A percentile compares a stretch with the other conserved stretches of the same genome.
These are phyloP conservation scores for Drosophila repleta DNA, from an alignment of 1,140 invertebrate genomes.

Conservation along the genomic window DNA sequence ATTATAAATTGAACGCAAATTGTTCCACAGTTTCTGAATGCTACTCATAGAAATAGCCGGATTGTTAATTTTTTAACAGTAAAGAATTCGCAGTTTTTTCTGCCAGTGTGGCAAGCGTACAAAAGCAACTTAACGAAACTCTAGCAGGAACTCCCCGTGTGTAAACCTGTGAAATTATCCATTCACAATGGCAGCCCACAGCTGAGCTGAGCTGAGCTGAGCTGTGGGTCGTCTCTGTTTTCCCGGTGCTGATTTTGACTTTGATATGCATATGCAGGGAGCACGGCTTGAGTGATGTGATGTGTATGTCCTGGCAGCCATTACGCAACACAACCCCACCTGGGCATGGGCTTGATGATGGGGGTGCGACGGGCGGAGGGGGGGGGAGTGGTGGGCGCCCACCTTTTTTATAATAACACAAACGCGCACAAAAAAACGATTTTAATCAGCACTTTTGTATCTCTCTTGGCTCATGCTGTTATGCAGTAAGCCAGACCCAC, in stretches of 20 bases:
- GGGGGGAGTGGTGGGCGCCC: conserved; percentile 1
- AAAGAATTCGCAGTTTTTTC: background rate
- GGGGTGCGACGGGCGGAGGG: background rate
- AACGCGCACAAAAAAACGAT: conserved; percentile 56
- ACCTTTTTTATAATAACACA: conserved; percentile 70
- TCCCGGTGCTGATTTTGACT: conserved; percentile 74
- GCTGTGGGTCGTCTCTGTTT: conserved; percentile 32
- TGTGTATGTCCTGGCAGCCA: conserved; percentile 14
- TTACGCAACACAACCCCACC: conserved; percentile 20
- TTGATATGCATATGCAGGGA: conserved; percentile 73
- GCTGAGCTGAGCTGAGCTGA: conserved; percentile 19
- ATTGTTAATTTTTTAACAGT: no score
- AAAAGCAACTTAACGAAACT: conserved; percentile 35
- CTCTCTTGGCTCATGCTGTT: conserved; percentile 62
- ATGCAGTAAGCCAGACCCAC: conserved; percentile 36
- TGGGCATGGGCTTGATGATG: background rate
- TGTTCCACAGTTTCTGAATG: no score
- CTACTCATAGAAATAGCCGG: no score
- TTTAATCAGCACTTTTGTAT: conserved; percentile 83
- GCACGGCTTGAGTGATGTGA: conserved; percentile 63
- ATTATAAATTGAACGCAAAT: no score
- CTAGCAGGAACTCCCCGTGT: conserved; percentile 14
- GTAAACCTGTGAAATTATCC: conserved; percentile 66
- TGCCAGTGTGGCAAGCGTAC: conserved; percentile 12
- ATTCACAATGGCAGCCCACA: conserved; percentile 36